Base-by-base conservation (phyloP, 2,113 vertebrate genomes). In the Anser cygnoides region DNA sequence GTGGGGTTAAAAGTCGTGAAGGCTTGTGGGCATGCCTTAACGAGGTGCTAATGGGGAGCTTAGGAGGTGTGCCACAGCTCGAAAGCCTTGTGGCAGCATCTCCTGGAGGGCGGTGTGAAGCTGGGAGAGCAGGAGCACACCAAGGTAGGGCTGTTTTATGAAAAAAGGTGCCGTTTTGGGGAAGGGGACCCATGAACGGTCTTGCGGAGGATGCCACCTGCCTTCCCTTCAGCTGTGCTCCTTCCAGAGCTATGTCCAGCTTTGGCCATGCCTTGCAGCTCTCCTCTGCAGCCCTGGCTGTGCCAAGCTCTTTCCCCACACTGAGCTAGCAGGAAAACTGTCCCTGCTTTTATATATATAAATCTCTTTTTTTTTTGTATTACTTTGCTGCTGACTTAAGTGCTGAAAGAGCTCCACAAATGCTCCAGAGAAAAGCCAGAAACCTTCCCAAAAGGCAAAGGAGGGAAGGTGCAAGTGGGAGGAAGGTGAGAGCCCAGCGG, bases 241-340 rank as follows among this genome's bases (percentile, higher is more conserved):
- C 6, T 7, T 57, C n/a, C 66, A 19, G 9, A 29, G 25, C 9
- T 11, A 3, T 1, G 46, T 49, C 5, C 46, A 22, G 25, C 7
- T 76, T 25, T 5, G 21, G 25, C 6, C 16, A 0, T 3, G 8
- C 1, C 3, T 49, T 13, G 1, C 10, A 28, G 57, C 22, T 16
- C 23, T 55, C n/a, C 63, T 67, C 18, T 4, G 5, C 22, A 26
- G 63, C 44, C 44, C 7, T 46, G 23, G 18, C 35, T 55, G 61
- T 2, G 16, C 44, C 6, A 17, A 21, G 63, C 29, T n/a, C 2
- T 9, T 5, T 1, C 5, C 0, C 2, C 26, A 28, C 1, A 7
- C 31, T 1, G 1, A 33, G 43, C 17, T 19, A 54, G 52, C 4
- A 2, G 22, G 54, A 39, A 41, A 67, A 13, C n/a, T 2, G 5